Percentiles rank a stretch among this genome's conserved stretches.
phyloP scores from a whole-genome alignment of 2,797 vertebrate genomes.

The Alosa sapidissima region DNA sequence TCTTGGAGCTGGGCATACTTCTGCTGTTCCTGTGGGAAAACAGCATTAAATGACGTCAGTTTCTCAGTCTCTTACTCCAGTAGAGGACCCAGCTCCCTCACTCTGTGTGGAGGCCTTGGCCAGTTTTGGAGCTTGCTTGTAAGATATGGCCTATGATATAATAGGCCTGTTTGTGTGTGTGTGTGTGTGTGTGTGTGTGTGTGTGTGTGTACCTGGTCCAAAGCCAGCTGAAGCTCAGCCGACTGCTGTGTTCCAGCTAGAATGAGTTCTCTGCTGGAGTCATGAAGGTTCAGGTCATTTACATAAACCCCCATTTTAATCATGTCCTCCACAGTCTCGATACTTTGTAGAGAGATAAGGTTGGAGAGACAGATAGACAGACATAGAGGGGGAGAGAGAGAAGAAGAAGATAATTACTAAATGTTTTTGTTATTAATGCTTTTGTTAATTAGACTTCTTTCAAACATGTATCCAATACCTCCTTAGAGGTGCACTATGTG shows the following conservation, averaged over 20 bases:
- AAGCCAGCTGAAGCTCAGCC: constrained; percentile 75
- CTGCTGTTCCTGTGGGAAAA: constrained; percentile 69
- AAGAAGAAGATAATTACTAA: not conserved
- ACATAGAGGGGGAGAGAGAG: not conserved
- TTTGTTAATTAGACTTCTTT: not conserved
- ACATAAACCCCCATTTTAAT: constrained; percentile 80
- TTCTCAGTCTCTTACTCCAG: not conserved
- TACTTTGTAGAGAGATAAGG: constrained; percentile 51
- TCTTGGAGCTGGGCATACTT: constrained; percentile 76
- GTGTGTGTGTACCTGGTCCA: constrained; percentile 69
- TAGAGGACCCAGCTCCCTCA: not conserved
- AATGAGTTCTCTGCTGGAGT: constrained; percentile 79
- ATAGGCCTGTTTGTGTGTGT: not conserved
- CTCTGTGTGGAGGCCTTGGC: not conserved
- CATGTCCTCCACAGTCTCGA: constrained; percentile 78
- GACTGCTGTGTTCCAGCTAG: constrained; percentile 77
- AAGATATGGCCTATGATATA: not conserved
- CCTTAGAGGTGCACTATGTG: not conserved
- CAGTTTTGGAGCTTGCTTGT: not conserved
- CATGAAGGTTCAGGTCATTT: constrained; percentile 76
- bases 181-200: not conserved
- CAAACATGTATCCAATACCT: not conserved
- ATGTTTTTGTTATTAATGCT: not conserved
- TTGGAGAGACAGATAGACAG: not conserved
- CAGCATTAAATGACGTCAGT: not conserved